Base-by-base conservation (phyloP, 2,888 invertebrate genomes). In the Lasioglossum oenotherae region DNA sequence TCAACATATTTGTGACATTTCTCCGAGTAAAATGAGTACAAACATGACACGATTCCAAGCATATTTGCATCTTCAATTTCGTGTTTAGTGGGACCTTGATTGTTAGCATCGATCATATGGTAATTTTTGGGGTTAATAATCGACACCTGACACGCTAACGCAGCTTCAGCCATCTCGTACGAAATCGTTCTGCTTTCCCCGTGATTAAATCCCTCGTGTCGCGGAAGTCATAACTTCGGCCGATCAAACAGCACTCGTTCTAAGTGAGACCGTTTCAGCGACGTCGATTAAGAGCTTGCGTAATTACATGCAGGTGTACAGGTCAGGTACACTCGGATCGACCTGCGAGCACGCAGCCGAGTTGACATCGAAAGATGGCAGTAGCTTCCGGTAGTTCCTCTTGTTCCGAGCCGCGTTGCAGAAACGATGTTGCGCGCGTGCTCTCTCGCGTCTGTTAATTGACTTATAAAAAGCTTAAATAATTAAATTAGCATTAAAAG, bases 381-480 rank as follows among this genome's bases (percentile, higher is more conserved):
- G 44, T 44, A 88, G 88, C 80, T 86, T 88, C 64, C 81, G 83
- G 27, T 64, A 10, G 69, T 64, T 69, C 60, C 57, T 73, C 14
- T 67, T 49, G 64, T 49, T 44, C 60, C 73, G 71, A 67, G 74
- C 64, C 31, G 64, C 49, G 49, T 19, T 49, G 49, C 19, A 49
- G 49, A 49, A 49, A 49, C 49, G 19, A 19, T 49, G 19, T 19
- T n/a, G n/a, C 35, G 35, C 67, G 67, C 35, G 35, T 35, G 67
- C 35, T 35, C 67, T 23, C 67, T 31, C 81, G 81, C 77, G 79
- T 86, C 72, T 83, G 88, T 87, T 91, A 91, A 91, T 91, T 91
- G 91, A 89, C 91, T 91, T 91, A 91, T 89, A 90, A 91, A 91
- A 91, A 87, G 91, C 91, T 91, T 89, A 88, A 91, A 91, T 91